phyloP scores from a whole-genome alignment of 2,797 vertebrate genomes.

The Molossus alvarezi region DNA sequence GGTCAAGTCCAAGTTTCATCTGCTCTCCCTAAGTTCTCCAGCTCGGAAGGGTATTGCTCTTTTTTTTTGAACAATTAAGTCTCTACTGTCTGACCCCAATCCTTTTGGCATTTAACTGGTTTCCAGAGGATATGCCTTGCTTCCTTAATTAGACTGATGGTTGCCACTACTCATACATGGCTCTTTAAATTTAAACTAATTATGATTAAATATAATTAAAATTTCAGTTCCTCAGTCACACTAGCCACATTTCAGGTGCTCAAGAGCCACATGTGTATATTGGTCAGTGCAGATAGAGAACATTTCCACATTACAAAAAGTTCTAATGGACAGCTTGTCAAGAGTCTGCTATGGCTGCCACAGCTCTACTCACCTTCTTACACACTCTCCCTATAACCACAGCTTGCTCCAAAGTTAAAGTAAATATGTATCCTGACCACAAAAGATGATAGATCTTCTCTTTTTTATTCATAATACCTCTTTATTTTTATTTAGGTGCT shows the following conservation, averaged over 20 bases:
- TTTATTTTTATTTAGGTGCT: not conserved
- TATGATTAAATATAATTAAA: conserved; percentile 61
- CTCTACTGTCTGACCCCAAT: conserved; percentile 2
- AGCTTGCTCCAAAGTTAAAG: conserved; percentile 58
- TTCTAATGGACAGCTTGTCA: not conserved
- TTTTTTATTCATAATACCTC: not conserved
- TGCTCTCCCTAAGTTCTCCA: conserved; percentile 51
- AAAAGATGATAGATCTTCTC: conserved; percentile 57
- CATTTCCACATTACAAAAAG: conserved; percentile 44
- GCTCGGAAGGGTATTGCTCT: not conserved
- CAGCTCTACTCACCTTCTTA: not conserved
- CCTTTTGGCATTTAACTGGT: conserved; percentile 52
- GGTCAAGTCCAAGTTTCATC: conserved; percentile 22
- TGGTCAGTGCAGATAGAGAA: not conserved
- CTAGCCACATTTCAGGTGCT: conserved; percentile 48
- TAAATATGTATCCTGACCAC: conserved; percentile 44
- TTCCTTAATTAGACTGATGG: conserved; percentile 45
- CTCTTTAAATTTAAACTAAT: conserved; percentile 57
- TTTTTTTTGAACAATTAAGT: conserved; percentile 47
- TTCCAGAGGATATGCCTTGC: conserved; percentile 52
- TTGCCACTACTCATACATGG: not conserved
- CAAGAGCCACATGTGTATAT: not conserved
- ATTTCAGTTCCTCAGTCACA: conserved; percentile 31
- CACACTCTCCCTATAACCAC: not conserved
- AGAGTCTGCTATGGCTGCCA: not conserved